Percentiles rank a stretch among this genome's conserved stretches.
Evolutionary conservation across 1,140 invertebrate genomes (phyloP).

Genomic region (Ceratosolen solmsi): DNA sequence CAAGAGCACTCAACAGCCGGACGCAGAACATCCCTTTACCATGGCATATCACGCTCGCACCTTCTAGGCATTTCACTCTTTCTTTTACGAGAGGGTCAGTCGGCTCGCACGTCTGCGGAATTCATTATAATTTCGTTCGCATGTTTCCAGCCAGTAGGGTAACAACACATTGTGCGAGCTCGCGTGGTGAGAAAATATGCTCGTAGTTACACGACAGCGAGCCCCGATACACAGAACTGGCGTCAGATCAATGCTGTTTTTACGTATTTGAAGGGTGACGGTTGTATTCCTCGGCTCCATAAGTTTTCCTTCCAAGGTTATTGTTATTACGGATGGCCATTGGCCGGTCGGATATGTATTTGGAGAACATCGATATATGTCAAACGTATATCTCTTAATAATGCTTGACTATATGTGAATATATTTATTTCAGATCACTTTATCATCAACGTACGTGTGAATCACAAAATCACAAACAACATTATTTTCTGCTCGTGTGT

Average conservation of each 20-base stretch:
- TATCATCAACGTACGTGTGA: no score
- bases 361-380: no score
- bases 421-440: no score
- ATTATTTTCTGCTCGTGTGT: no score
- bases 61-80: neutral
- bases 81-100: neutral
- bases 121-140: conserved; percentile 57
- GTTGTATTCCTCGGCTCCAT: conserved; percentile 17
- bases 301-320: no score
- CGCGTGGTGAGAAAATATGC: neutral
- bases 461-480: no score
- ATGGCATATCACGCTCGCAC: neutral
- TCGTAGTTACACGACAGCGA: neutral
- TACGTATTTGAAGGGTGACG: neutral
- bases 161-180: neutral
- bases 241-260: conserved; percentile 22
- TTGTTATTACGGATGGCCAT: no score
- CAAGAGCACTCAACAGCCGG: neutral
- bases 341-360: no score
- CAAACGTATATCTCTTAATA: no score
- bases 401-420: no score
- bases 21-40: neutral
- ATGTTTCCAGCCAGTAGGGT: neutral
- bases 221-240: neutral
- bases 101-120: conserved; percentile 48